Percentiles rank a stretch among this genome's conserved stretches.
Evolutionary conservation across 2,797 vertebrate species (phyloP).

Genomic region (Otus scops): DNA sequence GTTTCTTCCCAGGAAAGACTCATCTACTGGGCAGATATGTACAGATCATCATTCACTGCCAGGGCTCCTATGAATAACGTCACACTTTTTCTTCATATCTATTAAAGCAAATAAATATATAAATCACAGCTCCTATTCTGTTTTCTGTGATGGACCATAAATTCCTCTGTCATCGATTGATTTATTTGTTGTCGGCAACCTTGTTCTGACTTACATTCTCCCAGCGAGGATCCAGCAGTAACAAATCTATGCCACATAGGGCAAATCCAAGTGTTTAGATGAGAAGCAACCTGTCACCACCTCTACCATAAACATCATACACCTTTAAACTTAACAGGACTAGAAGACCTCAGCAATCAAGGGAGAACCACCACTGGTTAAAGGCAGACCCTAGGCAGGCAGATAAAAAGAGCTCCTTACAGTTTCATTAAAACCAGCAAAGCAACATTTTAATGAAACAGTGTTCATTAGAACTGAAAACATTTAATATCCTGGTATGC

Average conservation of each 20-base stretch:
- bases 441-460: background rate
- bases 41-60: slow-evolving; percentile 6
- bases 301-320: background rate
- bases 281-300: background rate
- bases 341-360: background rate
- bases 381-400: background rate
- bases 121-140: slow-evolving; percentile 45
- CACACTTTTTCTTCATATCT: slow-evolving; percentile 39
- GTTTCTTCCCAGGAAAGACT: background rate
- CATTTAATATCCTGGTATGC: background rate
- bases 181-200: slow-evolving; percentile 49
- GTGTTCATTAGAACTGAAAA: background rate
- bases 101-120: slow-evolving; percentile 62
- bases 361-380: background rate
- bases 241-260: background rate
- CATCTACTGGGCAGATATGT: background rate
- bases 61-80: background rate
- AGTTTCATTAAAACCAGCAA: background rate
- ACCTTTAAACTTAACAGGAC: background rate
- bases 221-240: background rate
- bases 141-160: slow-evolving; percentile 37
- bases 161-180: slow-evolving; percentile 49
- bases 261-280: slow-evolving; percentile 9
- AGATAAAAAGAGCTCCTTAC: background rate
- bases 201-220: slow-evolving; percentile 38